phyloP scores from a whole-genome alignment of 2,113 vertebrate species.

The Notarius quadriscutis region DNA sequence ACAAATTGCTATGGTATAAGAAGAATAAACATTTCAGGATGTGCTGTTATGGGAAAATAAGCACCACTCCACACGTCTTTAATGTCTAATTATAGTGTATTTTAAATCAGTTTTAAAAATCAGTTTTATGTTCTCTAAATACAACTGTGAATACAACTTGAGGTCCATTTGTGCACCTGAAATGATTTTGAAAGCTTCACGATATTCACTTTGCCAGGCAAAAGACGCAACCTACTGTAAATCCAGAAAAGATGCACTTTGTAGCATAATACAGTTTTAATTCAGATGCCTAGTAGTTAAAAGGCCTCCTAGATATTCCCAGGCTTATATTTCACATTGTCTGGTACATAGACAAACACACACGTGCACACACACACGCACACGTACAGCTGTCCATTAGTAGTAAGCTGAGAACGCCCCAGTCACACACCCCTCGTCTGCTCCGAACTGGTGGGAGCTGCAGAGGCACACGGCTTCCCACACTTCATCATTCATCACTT shows the following conservation, averaged over 20 bases:
- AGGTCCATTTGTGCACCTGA: not conserved
- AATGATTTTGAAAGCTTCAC: not conserved
- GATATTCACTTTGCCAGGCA: not conserved
- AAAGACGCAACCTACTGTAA: not conserved
- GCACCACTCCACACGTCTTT: not conserved
- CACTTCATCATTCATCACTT: conserved; percentile 63
- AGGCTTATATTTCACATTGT: conserved; percentile 21
- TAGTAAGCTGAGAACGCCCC: conserved; percentile 53
- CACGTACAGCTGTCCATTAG: conserved; percentile 52
- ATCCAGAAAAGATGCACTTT: not conserved
- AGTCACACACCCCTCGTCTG: conserved; percentile 63
- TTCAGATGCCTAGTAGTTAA: no score
- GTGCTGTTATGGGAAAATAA: not conserved
- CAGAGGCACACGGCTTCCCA: conserved; percentile 73
- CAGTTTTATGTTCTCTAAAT: not conserved
- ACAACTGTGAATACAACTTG: not conserved
- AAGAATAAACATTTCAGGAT: not conserved
- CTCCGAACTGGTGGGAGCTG: conserved; percentile 66
- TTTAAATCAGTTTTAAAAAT: not conserved
- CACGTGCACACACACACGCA: not conserved
- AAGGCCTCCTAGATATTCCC: conserved; percentile 9
- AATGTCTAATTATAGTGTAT: not conserved
- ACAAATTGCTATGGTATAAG: not conserved
- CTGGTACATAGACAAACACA: not conserved
- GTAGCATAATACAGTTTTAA: not conserved